Evolutionary conservation across 2,113 vertebrate species (phyloP).

Genomic region (Microcebus tavaratra): DNA sequence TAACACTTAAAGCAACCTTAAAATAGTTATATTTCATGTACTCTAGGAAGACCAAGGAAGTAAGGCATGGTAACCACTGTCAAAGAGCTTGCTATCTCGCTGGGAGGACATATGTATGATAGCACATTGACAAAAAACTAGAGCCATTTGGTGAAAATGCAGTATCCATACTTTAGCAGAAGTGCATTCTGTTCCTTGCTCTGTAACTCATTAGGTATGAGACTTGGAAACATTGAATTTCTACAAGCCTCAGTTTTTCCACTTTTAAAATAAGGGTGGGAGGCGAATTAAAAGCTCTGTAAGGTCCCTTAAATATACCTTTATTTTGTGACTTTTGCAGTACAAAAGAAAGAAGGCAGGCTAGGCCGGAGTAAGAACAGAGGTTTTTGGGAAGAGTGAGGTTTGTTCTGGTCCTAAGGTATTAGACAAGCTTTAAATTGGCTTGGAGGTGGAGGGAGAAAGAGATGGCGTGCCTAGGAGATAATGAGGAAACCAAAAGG

Average conservation of each 20-base stretch:
- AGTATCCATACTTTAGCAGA: not conserved
- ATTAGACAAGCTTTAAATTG: not conserved
- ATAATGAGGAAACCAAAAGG: not conserved
- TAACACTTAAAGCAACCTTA: not conserved
- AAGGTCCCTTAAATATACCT: not conserved
- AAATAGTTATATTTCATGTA: not conserved
- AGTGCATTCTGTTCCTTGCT: not conserved
- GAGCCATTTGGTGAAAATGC: not conserved
- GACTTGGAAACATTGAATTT: not conserved
- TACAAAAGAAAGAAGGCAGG: not conserved
- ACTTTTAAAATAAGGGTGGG: not conserved
- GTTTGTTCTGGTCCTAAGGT: not conserved
- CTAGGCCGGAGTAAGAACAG: not conserved
- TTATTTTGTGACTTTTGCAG: not conserved
- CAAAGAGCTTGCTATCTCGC: not conserved
- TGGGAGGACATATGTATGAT: no score
- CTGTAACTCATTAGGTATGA: not conserved
- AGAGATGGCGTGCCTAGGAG: not conserved
- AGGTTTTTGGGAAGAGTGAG: not conserved
- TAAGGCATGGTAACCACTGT: not conserved
- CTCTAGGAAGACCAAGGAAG: not conserved
- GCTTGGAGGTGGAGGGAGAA: no score
- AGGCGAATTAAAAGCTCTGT: not conserved
- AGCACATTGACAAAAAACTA: not conserved
- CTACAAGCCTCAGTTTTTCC: not conserved